Conservation (phyloP, 35 echinoderm and acorn worm genomes). For the Heliocidaris tuberculata region DNA sequence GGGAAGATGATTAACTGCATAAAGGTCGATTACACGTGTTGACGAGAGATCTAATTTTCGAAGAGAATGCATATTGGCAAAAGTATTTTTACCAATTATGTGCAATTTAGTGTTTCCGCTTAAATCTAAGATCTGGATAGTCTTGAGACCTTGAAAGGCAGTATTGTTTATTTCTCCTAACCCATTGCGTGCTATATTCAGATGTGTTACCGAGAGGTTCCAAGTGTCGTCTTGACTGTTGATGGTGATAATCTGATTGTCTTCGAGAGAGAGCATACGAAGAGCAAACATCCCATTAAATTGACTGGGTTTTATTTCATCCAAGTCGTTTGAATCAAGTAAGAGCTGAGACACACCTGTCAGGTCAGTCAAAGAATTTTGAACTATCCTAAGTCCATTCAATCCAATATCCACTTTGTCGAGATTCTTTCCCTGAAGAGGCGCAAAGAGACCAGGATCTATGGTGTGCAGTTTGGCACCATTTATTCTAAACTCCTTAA, state of each 20-base stretch:
- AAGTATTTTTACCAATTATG: too few species aligned
- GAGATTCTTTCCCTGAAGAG: neutral
- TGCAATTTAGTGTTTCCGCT: neutral
- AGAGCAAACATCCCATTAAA: neutral
- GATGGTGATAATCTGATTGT: neutral
- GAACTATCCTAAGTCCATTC: neutral
- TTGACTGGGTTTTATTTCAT: neutral
- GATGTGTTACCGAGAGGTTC: neutral
- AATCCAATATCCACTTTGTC: neutral
- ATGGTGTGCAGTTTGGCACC: neutral
- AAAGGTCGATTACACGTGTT: too few species aligned
- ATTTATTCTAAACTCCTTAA: neutral
- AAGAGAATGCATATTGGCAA: too few species aligned
- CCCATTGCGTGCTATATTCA: neutral
- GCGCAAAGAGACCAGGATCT: neutral
- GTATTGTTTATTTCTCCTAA: neutral
- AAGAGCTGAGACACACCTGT: neutral
- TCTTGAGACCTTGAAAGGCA: neutral
- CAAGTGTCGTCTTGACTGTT: neutral
- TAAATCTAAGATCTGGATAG: neutral
- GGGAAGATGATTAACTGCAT: too few species aligned
- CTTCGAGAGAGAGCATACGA: neutral
- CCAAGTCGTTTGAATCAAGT: neutral
- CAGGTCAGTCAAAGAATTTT: neutral
- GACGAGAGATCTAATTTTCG: too few species aligned